Evolutionary conservation across 2,113 vertebrate genomes (phyloP).

Genomic region (Rhagologus leucostigma): DNA sequence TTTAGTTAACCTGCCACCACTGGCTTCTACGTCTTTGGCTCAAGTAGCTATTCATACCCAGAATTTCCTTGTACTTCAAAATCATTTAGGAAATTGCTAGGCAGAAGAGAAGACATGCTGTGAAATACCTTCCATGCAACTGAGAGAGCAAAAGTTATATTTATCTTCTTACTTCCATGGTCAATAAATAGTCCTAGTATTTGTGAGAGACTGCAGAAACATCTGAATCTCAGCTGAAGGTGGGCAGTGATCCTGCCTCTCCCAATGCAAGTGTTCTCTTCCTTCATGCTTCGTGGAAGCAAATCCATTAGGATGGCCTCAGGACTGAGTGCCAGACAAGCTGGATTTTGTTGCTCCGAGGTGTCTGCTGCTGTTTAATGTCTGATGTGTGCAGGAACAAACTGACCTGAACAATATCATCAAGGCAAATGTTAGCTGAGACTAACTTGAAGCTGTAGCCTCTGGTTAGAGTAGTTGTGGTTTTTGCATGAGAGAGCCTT

Average conservation of each 20-base stretch:
- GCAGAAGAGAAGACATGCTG: accelerated
- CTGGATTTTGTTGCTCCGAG: not conserved
- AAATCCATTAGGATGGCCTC: not conserved
- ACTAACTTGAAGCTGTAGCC: not conserved
- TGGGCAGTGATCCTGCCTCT: not conserved
- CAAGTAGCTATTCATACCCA: not conserved
- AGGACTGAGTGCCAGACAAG: not conserved
- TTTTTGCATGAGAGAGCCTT: not conserved
- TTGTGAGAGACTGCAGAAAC: not conserved
- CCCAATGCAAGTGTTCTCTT: accelerated
- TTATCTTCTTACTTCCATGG: not conserved
- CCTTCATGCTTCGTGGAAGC: not conserved
- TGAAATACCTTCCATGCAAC: not conserved
- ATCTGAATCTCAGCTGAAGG: not conserved
- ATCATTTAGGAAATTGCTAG: not conserved
- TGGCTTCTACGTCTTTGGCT: not conserved
- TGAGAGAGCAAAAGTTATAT: not conserved
- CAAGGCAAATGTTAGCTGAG: not conserved
- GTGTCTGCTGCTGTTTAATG: not conserved
- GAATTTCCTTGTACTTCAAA: not conserved
- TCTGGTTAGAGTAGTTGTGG: not conserved
- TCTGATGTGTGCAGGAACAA: accelerated
- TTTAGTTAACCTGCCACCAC: not conserved
- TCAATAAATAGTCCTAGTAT: not conserved
- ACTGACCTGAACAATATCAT: not conserved